These are phyloP conservation scores for Phenacoccus solenopsis DNA, from an alignment of 1,140 invertebrate species.

Conservation along the genomic window DNA sequence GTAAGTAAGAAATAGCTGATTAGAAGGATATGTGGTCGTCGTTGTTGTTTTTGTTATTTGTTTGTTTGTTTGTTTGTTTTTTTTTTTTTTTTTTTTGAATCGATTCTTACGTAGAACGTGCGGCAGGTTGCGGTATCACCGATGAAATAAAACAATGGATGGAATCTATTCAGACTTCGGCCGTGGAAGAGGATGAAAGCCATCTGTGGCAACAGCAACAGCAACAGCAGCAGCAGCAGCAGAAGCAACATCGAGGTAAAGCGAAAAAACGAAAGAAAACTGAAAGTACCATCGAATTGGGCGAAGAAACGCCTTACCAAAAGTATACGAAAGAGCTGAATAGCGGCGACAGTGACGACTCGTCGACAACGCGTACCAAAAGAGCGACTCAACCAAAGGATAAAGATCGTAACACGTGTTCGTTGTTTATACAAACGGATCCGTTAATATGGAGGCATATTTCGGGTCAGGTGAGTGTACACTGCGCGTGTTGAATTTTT, in stretches of 20 bases:
- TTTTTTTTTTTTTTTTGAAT: slow-evolving; percentile 18
- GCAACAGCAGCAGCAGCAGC: not conserved
- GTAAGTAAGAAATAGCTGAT: too few relatives aligned
- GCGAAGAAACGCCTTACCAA: slow-evolving; percentile 35
- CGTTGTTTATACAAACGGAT: slow-evolving; percentile 94
- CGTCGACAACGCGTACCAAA: slow-evolving; percentile 32
- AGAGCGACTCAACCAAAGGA: slow-evolving; percentile 45
- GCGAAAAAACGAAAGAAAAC: slow-evolving; percentile 9
- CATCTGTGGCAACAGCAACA: not conserved
- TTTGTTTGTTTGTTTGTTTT: not conserved
- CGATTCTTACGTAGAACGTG: slow-evolving; percentile 46
- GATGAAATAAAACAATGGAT: slow-evolving; percentile 82
- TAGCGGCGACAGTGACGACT: slow-evolving; percentile 13
- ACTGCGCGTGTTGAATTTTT: too few relatives aligned
- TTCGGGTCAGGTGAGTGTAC: slow-evolving; percentile 39
- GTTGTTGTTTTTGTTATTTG: too few relatives aligned
- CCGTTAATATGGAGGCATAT: slow-evolving; percentile 93
- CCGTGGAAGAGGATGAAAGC: slow-evolving; percentile 42
- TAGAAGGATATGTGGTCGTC: too few relatives aligned
- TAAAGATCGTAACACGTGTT: slow-evolving; percentile 73
- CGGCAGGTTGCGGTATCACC: slow-evolving; percentile 72
- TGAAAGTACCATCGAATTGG: slow-evolving; percentile 7
- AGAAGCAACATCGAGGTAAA: not conserved
- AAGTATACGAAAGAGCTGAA: slow-evolving; percentile 57
- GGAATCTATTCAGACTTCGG: slow-evolving; percentile 80